phyloP scores from a whole-genome alignment of 2,113 vertebrate species.

The Cygnus buccinator region DNA sequence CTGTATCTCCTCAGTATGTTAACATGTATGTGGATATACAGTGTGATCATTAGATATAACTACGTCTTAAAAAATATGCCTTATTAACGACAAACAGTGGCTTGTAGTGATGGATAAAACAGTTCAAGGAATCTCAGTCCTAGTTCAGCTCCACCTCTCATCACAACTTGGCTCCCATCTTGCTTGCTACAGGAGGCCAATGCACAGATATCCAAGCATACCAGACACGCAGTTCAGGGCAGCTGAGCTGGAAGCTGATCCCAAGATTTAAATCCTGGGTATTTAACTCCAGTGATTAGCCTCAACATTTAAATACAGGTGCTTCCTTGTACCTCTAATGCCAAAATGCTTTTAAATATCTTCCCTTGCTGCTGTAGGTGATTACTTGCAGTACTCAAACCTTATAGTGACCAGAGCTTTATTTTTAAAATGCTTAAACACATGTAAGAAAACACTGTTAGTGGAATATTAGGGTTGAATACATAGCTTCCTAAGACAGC shows the following conservation, averaged over 20 bases:
- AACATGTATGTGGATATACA: neutral
- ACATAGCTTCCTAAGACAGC: neutral
- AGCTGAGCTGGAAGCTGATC: neutral
- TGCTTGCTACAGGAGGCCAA: neutral
- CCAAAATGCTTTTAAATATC: neutral
- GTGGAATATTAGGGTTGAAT: neutral
- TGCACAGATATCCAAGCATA: neutral
- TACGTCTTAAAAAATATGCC: neutral
- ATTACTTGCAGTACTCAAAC: neutral
- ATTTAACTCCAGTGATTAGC: neutral
- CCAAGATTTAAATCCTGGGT: neutral
- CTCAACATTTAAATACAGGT: neutral
- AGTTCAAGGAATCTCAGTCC: neutral
- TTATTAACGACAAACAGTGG: neutral
- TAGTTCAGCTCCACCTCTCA: too few species aligned
- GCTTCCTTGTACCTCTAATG: neutral
- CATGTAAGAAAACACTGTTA: neutral
- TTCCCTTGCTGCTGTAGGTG: neutral
- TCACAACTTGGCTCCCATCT: neutral
- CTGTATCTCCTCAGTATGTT: neutral
- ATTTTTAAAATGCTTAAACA: neutral
- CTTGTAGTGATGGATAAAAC: neutral
- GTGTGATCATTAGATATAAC: neutral
- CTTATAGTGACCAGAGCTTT: neutral
- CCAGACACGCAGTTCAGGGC: accelerated